Evolutionary conservation across 1,140 invertebrate genomes (phyloP).

Genomic region (Cecropterus lyciades): DNA sequence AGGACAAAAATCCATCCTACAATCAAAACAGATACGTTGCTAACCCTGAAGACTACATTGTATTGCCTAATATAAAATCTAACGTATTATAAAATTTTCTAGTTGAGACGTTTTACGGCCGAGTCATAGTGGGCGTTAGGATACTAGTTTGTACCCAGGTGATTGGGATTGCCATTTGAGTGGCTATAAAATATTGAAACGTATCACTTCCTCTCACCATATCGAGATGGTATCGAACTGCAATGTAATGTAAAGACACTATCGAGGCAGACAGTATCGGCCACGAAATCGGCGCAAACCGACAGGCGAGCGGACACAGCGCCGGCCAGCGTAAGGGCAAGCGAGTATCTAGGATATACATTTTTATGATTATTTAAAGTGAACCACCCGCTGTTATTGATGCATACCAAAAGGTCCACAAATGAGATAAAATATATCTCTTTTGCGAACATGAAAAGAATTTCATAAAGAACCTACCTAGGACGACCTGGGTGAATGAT

Average conservation of each 20-base stretch:
- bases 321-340: conserved; percentile 3
- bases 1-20: too few species aligned
- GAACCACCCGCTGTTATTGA: background rate
- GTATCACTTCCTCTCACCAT: conserved; percentile 12
- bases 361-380: background rate
- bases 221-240: conserved; percentile 13
- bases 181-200: conserved; percentile 11
- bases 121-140: conserved; percentile 2
- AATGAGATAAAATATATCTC: background rate
- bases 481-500: too few species aligned
- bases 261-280: conserved; percentile 10
- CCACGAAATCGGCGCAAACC: too few species aligned
- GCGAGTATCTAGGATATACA: background rate
- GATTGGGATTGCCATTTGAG: conserved; percentile 16
- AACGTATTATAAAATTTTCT: background rate
- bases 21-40: too few species aligned
- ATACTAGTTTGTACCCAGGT: conserved; percentile 1
- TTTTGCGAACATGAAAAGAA: background rate
- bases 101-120: conserved; percentile 4
- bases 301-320: conserved; percentile 5
- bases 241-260: conserved; percentile 17
- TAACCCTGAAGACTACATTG: background rate
- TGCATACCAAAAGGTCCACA: too few species aligned
- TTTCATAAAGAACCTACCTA: background rate
- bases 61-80: background rate